These are phyloP conservation scores for Pristionchus fissidentatus DNA, from an alignment of 2,888 invertebrate genomes.

Conservation along the genomic window DNA sequence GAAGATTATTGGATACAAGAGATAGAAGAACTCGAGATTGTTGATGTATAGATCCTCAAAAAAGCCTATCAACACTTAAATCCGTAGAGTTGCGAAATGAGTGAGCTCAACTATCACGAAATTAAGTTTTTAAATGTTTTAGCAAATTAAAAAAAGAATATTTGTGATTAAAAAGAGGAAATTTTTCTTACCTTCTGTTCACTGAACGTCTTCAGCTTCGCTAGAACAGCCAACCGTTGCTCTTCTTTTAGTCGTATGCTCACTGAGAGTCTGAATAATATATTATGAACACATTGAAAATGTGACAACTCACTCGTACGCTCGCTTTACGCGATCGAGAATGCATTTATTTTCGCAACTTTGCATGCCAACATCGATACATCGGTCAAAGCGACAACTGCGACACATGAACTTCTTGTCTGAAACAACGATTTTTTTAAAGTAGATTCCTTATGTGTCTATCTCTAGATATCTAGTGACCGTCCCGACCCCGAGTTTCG, in stretches of 20 bases:
- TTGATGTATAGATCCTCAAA: background rate
- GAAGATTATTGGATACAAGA: background rate
- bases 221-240: background rate
- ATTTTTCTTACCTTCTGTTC: background rate
- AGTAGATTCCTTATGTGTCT: too few species aligned
- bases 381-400: background rate
- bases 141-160: background rate
- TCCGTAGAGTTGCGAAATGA: too few species aligned
- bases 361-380: background rate
- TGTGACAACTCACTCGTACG: background rate
- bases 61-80: too few species aligned
- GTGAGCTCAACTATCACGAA: too few species aligned
- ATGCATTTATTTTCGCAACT: background rate
- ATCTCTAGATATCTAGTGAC: too few species aligned
- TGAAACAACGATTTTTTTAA: too few species aligned
- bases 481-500: too few species aligned
- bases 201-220: background rate
- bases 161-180: too few species aligned
- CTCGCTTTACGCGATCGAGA: background rate
- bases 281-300: background rate
- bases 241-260: background rate
- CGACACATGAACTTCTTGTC: background rate
- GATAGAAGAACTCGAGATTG: slow-evolving; percentile 1
- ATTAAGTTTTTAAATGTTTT: background rate
- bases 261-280: background rate